A percentile compares a stretch with the other conserved stretches of the same genome.
Evolutionary conservation across 2,888 invertebrate species (phyloP).

Genomic region (Anagyrus pseudococci): DNA sequence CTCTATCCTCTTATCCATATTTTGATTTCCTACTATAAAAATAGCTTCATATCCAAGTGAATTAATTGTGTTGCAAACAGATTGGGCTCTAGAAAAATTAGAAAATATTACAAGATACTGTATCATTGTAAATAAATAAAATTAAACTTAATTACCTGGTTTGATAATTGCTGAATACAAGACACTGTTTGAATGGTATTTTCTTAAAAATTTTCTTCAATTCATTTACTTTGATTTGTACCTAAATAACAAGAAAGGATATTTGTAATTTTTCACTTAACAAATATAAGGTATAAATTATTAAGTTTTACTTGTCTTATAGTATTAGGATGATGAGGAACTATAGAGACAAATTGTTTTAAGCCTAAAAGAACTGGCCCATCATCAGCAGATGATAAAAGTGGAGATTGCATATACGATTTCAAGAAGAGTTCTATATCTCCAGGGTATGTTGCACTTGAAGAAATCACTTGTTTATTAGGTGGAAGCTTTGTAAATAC

Average conservation of each 20-base stretch:
- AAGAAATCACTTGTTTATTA: conserved; percentile 87
- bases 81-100: conserved; percentile 72
- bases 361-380: conserved; percentile 80
- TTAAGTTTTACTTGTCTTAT: conserved; percentile 68
- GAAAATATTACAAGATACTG: not conserved
- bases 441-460: conserved; percentile 92
- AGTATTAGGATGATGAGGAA: conserved; percentile 70
- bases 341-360: conserved; percentile 74
- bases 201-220: conserved; percentile 73
- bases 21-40: conserved; percentile 80
- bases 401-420: conserved; percentile 79
- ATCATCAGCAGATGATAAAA: conserved; percentile 77
- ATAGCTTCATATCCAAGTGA: conserved; percentile 79
- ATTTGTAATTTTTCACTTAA: not conserved
- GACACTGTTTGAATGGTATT: conserved; percentile 84
- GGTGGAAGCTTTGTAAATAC: conserved; percentile 77
- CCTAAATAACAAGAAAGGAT: conserved; percentile 41
- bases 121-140: not conserved
- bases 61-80: conserved; percentile 75
- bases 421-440: conserved; percentile 74
- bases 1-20: conserved; percentile 78
- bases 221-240: conserved; percentile 69
- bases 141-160: conserved; percentile 63
- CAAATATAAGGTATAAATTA: conserved; percentile 2
- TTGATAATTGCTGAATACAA: conserved; percentile 91